These are phyloP conservation scores for Falco punctatus DNA, from an alignment of 2,113 vertebrate species.

Conservation along the genomic window DNA sequence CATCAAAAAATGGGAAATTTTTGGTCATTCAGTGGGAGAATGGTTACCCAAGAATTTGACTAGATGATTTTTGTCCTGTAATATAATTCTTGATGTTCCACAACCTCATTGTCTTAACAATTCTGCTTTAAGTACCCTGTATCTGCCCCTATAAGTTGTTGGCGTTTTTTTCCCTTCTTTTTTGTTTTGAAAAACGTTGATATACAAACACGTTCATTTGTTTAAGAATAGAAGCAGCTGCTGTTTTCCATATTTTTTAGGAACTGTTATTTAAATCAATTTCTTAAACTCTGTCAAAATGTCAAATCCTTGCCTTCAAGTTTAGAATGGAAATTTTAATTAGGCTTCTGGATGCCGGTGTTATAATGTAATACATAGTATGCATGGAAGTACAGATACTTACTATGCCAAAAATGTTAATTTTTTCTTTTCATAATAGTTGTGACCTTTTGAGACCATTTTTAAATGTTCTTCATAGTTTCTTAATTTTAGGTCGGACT, in stretches of 20 bases:
- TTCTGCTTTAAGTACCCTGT: not conserved
- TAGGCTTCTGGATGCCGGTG: not conserved
- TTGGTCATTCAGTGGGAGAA: not conserved
- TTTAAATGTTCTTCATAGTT: not conserved
- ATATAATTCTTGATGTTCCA: not conserved
- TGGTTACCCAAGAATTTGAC: not conserved
- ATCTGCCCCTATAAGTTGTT: not conserved
- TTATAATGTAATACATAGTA: not conserved
- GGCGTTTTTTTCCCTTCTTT: accelerated
- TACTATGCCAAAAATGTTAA: not conserved
- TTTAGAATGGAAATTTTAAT: not conserved
- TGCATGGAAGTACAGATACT: not conserved
- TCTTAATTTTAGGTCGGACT: not conserved
- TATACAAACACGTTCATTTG: not conserved
- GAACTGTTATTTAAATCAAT: not conserved
- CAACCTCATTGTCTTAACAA: not conserved
- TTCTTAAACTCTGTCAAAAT: not conserved
- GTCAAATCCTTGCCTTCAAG: not conserved
- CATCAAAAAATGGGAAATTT: not conserved
- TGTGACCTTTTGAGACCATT: not conserved
- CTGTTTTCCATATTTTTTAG: not conserved
- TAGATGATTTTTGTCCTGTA: not conserved
- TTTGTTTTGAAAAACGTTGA: not conserved
- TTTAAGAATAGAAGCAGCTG: not conserved
- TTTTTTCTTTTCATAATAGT: not conserved